Evolutionary conservation across 1,140 invertebrate species (phyloP).

Genomic region (Microplitis mediator): DNA sequence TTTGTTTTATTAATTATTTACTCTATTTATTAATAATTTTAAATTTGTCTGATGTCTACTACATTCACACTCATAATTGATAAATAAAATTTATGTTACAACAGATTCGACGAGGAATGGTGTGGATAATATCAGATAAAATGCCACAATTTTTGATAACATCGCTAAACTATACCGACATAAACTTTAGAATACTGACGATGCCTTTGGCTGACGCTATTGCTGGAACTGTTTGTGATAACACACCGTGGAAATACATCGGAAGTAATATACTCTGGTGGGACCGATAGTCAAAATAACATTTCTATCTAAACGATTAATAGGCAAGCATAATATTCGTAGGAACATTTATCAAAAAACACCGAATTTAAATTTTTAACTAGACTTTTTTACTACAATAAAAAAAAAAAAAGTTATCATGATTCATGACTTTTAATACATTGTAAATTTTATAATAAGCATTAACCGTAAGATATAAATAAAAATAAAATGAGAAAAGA

Average conservation of each 20-base stretch:
- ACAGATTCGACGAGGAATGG: constrained; percentile 48
- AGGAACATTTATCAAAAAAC: background rate
- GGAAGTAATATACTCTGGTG: constrained; percentile 17
- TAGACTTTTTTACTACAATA: background rate
- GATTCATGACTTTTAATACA: too few relatives aligned
- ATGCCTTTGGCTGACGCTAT: constrained; percentile 70
- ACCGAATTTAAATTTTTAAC: background rate
- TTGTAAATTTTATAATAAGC: too few relatives aligned
- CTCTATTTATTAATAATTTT: too few relatives aligned
- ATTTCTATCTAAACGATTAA: too few relatives aligned
- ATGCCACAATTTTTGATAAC: constrained; percentile 79
- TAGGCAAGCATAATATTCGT: too few relatives aligned
- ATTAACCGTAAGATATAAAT: too few relatives aligned
- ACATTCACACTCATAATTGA: too few relatives aligned
- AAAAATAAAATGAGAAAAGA: too few relatives aligned
- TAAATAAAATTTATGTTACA: background rate
- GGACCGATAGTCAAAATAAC: background rate
- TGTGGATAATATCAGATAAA: constrained; percentile 80
- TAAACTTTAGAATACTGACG: constrained; percentile 79
- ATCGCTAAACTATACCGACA: constrained; percentile 74
- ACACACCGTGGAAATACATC: constrained; percentile 42
- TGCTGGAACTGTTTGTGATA: constrained; percentile 74
- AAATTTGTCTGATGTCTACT: too few relatives aligned
- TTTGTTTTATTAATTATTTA: too few relatives aligned
- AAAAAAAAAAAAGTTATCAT: background rate